Base-by-base conservation (phyloP, 1,140 invertebrate genomes). In the Thalassaphorura encarpata region DNA sequence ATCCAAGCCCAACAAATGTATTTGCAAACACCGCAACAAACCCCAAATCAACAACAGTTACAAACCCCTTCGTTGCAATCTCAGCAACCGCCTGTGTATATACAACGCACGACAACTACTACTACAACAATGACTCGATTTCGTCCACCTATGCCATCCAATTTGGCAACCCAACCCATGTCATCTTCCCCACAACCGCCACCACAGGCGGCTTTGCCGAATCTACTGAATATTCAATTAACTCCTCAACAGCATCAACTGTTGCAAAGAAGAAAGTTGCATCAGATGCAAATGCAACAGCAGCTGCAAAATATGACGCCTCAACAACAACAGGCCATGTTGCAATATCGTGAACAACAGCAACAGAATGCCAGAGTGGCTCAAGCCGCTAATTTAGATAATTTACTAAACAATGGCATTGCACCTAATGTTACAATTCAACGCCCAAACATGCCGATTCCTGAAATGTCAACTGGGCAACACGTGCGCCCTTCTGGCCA, bases 281-380 rank as follows among this genome's bases (percentile, higher is more conserved):
- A 59, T 24, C 49, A 51, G 39, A 13, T 19, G 19, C 19, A 18
- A 51, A 27, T 28, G 18, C 41, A 33, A 21, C 56, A 62, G 47
- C 60, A 58, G 21, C 51, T 28, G 19, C 48, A 52, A 64, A 58
- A 62, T 29, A 46, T 53, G 36, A 33, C 26, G 33, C 62, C 42
- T 40, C 58, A 52, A 23, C 29, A 27, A 39, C 51, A 53, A 29
- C 49, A 51, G 19, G 29, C 33, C 27, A 15, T 56, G 36, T 66
- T 68, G 36, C 62, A 68, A 15, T 66, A 69, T 36, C 67, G 67
- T 54, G 68, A 63, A 50, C 64, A 70, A 33, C 68, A 69, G 59
- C 59, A 41, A 36, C 43, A 28, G 23, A 26, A 46, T 15, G 23
- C 26, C 13, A n/a, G 41, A 23, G 33, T 26, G 8, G 51, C n/a